A percentile compares a stretch with the other conserved stretches of the same genome.
Conservation (phyloP, 1,140 invertebrate genomes). For the Augochlora pura region DNA sequence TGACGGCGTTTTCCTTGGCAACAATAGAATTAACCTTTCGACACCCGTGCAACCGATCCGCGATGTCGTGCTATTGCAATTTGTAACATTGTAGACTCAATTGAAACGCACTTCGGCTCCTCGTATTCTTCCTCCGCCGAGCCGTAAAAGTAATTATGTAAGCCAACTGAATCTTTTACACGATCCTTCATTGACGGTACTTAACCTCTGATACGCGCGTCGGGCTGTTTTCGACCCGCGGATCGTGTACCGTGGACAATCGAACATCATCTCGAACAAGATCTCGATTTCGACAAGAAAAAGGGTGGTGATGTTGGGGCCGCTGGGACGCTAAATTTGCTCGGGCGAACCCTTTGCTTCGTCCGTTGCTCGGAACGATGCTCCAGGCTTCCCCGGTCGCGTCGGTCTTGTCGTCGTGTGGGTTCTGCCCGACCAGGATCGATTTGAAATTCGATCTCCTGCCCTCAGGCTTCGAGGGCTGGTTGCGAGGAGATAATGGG, state of each 20-base stretch:
- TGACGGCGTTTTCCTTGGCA: constrained; percentile 49
- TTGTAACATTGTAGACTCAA: constrained; percentile 51
- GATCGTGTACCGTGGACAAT: too few species aligned
- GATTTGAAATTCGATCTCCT: constrained; percentile 54
- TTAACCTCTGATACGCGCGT: neutral
- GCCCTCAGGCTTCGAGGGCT: constrained; percentile 32
- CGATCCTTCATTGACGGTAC: neutral
- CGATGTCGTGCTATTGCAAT: constrained; percentile 7
- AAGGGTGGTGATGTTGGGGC: too few species aligned
- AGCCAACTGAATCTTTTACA: constrained; percentile 5
- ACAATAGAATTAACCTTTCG: constrained; percentile 49
- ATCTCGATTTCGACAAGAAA: too few species aligned
- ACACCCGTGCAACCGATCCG: constrained; percentile 14
- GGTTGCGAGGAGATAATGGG: constrained; percentile 37
- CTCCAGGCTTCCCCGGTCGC: constrained; percentile 23
- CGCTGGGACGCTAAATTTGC: neutral
- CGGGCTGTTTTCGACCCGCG: too few species aligned
- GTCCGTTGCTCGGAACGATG: neutral
- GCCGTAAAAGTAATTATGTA: constrained; percentile 40
- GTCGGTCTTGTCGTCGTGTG: constrained; percentile 2
- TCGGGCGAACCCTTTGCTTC: constrained; percentile 1
- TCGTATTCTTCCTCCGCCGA: neutral
- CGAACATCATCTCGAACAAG: too few species aligned
- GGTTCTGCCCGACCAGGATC: constrained; percentile 15
- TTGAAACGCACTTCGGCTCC: constrained; percentile 29